These are phyloP conservation scores for Sebastes hopkinsi DNA, from an alignment of 2,797 vertebrate genomes.

Conservation along the genomic window DNA sequence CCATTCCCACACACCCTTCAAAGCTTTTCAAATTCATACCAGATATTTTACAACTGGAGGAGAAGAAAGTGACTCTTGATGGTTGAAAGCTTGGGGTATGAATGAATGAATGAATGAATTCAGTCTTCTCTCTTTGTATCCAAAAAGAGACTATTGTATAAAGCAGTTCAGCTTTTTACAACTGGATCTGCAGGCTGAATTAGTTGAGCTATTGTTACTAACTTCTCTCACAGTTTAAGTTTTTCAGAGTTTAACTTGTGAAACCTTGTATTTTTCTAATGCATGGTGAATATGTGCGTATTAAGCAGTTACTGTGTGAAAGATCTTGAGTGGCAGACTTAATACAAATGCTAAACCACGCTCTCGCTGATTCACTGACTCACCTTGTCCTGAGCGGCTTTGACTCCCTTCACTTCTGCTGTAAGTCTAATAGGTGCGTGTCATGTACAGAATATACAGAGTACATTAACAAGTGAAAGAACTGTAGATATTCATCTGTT, in stretches of 20 bases:
- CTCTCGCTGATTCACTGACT: not conserved
- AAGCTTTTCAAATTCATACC: not conserved
- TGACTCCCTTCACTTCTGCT: not conserved
- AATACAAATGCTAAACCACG: conserved; percentile 3
- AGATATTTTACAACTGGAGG: not conserved
- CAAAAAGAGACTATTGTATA: not conserved
- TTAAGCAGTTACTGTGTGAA: not conserved
- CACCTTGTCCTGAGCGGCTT: not conserved
- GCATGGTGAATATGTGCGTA: not conserved
- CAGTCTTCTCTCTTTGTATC: not conserved
- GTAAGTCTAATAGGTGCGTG: not conserved
- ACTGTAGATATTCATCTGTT: not conserved
- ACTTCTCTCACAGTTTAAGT: not conserved
- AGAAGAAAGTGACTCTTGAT: not conserved
- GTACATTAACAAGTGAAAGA: not conserved
- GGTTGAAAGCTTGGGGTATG: not conserved
- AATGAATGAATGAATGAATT: not conserved
- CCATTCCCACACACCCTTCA: not conserved
- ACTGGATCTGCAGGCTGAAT: not conserved
- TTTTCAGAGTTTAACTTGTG: not conserved
- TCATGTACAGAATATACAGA: not conserved
- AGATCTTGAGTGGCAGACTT: not conserved
- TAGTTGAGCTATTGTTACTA: not conserved
- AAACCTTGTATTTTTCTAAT: not conserved
- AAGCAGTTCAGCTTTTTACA: not conserved